Conservation (phyloP, 2,113 vertebrate genomes). For the Acanthisitta chloris region DNA sequence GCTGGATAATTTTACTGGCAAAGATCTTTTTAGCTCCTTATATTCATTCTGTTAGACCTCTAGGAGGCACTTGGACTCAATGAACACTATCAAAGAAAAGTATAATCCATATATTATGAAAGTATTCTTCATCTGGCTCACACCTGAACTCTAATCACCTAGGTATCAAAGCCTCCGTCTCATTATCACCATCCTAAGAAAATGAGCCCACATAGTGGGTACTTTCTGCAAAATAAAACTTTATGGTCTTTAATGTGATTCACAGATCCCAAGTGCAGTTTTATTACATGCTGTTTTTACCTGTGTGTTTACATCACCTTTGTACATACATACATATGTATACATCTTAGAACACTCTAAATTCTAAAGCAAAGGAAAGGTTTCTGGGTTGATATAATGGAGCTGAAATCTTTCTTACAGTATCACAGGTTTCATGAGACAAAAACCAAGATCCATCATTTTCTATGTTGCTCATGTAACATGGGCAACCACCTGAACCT, state of each 20-base stretch:
- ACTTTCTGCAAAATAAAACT: not conserved
- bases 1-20: not conserved
- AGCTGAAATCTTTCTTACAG: not conserved
- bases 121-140: not conserved
- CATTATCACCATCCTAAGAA: not conserved
- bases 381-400: not conserved
- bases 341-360: not conserved
- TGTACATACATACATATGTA: not conserved
- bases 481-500: not conserved
- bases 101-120: not conserved
- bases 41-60: not conserved
- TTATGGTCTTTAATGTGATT: not conserved
- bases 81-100: not conserved
- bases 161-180: not conserved
- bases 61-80: not conserved
- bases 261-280: not conserved
- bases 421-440: not conserved
- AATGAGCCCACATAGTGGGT: fast-evolving
- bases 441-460: not conserved
- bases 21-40: not conserved
- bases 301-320: not conserved
- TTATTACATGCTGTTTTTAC: not conserved
- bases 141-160: not conserved
- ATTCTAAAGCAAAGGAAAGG: not conserved
- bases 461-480: not conserved